Base-by-base conservation (phyloP, 2,888 invertebrate species). In the Torymus texanus region DNA sequence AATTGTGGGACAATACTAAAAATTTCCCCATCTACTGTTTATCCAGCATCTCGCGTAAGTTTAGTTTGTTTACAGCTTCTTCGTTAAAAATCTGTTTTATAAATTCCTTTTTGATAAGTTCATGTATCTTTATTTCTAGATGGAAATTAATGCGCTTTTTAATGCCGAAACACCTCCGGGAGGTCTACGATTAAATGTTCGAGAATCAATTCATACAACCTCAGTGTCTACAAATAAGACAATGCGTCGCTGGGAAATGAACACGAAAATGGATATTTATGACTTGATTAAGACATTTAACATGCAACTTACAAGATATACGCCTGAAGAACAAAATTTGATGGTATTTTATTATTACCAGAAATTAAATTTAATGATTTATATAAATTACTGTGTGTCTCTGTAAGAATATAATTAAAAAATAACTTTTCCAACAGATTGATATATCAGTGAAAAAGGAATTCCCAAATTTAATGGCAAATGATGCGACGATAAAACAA, bases 401-500 rank as follows among this genome's bases (percentile, higher is more conserved):
- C 2, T 29, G 29, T 5, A 29, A 29, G 29, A 5, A 29, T 29
- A 2, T 29, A 29, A 29, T 29, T 29, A 29, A 29, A 29, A 29
- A 29, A 29, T 29, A 2, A 24, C 29, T 0, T 29, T 29, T 5
- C 29, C 29, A 29, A 29, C 29, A 29, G 85, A 84, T 91, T 18
- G 91, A 91, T 82, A 51, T 91, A n/a, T 88, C 90, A n/a, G 88
- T 84, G 3, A 84, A 84, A 21, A 87, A 88, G 77, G 86, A 82
- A 50, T 91, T 87, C 75, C 79, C 83, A 12, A 67, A 79, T 50
- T 66, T 50, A 0, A 55, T 11, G 59, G 13, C 2, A 21, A 78
- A 83, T 2, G 12, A 13, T 0, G 85, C 62, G 10, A 16, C 81
- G 50, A 84, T 83, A 1, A 83, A 85, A 10, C 86, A 88, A 21